Conservation (phyloP, 1,140 invertebrate species). For the Hydropsyche tenuis region DNA sequence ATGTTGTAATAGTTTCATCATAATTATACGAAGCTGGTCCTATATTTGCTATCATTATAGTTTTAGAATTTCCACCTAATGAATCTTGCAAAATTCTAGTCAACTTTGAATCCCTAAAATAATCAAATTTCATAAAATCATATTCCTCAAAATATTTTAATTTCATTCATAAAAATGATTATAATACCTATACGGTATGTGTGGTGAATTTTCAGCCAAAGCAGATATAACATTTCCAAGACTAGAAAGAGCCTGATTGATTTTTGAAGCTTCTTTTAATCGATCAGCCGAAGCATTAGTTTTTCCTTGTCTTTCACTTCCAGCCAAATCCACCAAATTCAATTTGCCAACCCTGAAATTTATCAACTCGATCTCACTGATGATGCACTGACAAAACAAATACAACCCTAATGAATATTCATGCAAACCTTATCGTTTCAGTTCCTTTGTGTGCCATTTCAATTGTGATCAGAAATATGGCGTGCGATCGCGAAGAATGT, state of each 20-base stretch:
- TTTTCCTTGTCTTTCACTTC: conserved; percentile 91
- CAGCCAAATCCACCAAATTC: conserved; percentile 78
- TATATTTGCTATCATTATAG: conserved; percentile 96
- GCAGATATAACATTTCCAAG: conserved; percentile 95
- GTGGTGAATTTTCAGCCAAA: conserved; percentile 84
- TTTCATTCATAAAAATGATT: not conserved
- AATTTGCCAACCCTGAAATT: conserved; percentile 71
- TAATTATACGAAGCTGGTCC: conserved; percentile 96
- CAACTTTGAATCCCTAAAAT: conserved; percentile 85
- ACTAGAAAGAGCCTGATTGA: conserved; percentile 92
- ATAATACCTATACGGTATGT: conserved; percentile 79
- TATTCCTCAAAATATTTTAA: not conserved
- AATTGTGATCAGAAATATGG: conserved; percentile 97
- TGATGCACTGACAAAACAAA: not conserved
- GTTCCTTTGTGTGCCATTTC: conserved; percentile 88
- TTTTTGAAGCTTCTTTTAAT: conserved; percentile 94
- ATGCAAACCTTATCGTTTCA: conserved; percentile 60
- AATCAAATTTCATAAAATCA: not conserved
- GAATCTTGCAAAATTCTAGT: conserved; percentile 93
- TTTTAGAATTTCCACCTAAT: conserved; percentile 94
- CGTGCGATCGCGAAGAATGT: conserved; percentile 96
- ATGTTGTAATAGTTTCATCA: conserved; percentile 92
- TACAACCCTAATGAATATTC: conserved; percentile 10
- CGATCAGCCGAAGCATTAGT: conserved; percentile 88
- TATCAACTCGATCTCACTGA: not conserved